phyloP scores from a whole-genome alignment of 1,140 invertebrate genomes.

The Choristoneura fumiferana region DNA sequence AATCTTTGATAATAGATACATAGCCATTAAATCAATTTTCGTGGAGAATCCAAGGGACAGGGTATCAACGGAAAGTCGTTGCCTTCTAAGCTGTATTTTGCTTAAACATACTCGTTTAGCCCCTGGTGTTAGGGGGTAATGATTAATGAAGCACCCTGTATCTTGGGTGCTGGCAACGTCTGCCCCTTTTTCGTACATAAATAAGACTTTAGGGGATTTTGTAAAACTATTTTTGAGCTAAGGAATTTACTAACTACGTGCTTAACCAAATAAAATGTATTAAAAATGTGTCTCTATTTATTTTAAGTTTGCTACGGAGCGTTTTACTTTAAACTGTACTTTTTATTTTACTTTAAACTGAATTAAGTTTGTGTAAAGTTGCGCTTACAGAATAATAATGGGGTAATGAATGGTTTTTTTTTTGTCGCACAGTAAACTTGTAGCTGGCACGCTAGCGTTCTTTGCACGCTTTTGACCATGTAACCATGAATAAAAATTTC shows the following conservation, averaged over 20 bases:
- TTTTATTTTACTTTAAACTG: no score
- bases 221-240: slow-evolving; percentile 17
- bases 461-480: no score
- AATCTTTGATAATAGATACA: not conserved
- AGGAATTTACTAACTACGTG: not conserved
- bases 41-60: slow-evolving; percentile 29
- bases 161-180: slow-evolving; percentile 37
- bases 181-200: slow-evolving; percentile 53
- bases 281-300: not conserved
- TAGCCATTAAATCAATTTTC: slow-evolving; percentile 44
- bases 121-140: slow-evolving; percentile 54
- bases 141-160: slow-evolving; percentile 64
- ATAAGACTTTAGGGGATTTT: slow-evolving; percentile 31
- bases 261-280: not conserved
- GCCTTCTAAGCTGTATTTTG: slow-evolving; percentile 57
- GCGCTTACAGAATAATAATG: no score
- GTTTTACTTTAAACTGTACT: no score
- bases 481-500: no score
- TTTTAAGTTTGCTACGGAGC: no score
- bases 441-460: no score
- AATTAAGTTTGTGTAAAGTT: no score
- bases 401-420: no score
- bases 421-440: no score
- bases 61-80: slow-evolving; percentile 43
- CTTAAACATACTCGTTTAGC: slow-evolving; percentile 65